These are phyloP conservation scores for Drosophila rubida DNA, from an alignment of 2,888 invertebrate species.

Conservation along the genomic window DNA sequence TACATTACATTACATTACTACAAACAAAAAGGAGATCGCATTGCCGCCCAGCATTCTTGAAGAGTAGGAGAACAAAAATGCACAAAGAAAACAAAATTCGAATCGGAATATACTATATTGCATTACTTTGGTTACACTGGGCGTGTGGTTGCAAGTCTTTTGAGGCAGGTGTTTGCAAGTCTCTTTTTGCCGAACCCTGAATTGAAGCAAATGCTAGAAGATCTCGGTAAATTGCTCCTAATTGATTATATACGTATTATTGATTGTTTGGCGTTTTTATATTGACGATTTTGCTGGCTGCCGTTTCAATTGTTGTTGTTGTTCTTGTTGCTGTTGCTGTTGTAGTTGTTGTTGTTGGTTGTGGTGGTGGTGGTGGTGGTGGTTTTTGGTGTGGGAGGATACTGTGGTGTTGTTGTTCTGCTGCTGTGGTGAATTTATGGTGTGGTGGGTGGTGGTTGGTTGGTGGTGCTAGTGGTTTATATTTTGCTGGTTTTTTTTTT, in stretches of 20 bases:
- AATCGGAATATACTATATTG: not conserved
- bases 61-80: constrained; percentile 27
- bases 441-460: constrained; percentile 18
- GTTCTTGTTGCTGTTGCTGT: constrained; percentile 47
- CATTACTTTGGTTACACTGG: constrained; percentile 80
- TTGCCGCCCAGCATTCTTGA: constrained; percentile 83
- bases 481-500: too few species aligned
- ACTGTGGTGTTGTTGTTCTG: constrained; percentile 40
- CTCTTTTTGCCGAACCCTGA: constrained; percentile 1
- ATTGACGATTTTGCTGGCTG: constrained; percentile 34
- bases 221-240: constrained; percentile 71
- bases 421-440: constrained; percentile 47
- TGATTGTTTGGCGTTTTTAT: constrained; percentile 33
- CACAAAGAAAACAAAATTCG: not conserved
- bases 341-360: constrained; percentile 42
- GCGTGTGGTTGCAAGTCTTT: constrained; percentile 77
- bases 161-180: constrained; percentile 17
- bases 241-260: constrained; percentile 24
- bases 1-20: not conserved
- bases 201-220: constrained; percentile 28
- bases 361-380: constrained; percentile 33
- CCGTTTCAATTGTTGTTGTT: constrained; percentile 49
- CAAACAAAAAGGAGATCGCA: constrained; percentile 32
- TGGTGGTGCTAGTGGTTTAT: constrained; percentile 59
- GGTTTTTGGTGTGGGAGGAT: constrained; percentile 55